A percentile compares a stretch with the other conserved stretches of the same genome.
Conservation (phyloP, 2,888 invertebrate species). For the Cantharis nigra region DNA sequence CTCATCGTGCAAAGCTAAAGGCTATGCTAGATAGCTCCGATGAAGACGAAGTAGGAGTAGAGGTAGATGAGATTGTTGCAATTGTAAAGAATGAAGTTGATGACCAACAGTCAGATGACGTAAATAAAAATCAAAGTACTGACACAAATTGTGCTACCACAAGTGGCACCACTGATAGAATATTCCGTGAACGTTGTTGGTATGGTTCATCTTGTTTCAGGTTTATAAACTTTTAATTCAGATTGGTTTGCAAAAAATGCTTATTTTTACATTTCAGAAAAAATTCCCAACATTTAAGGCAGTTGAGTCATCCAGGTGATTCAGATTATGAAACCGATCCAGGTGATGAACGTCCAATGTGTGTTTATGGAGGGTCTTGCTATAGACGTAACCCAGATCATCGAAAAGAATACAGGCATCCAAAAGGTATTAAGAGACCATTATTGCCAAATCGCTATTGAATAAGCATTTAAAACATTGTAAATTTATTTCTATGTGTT, state of each 20-base stretch:
- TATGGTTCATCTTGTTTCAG: conserved; percentile 69
- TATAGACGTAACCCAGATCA: conserved; percentile 64
- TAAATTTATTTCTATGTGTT: not conserved
- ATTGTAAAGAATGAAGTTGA: not conserved
- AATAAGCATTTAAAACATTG: not conserved
- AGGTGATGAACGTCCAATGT: conserved; percentile 56
- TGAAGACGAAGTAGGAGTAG: conserved; percentile 5
- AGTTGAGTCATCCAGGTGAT: conserved; percentile 69
- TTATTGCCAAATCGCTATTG: not conserved
- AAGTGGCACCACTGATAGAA: conserved; percentile 15
- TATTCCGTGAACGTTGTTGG: conserved; percentile 62
- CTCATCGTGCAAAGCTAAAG: conserved; percentile 6
- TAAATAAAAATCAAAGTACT: conserved; percentile 2
- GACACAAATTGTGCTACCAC: conserved; percentile 15
- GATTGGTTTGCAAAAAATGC: not conserved
- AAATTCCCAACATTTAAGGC: conserved; percentile 62
- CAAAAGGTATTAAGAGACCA: conserved; percentile 29
- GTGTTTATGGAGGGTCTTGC: conserved; percentile 64
- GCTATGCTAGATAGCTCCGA: conserved; percentile 17
- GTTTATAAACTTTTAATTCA: conserved; percentile 46
- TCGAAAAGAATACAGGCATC: conserved; percentile 60
- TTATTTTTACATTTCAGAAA: conserved; percentile 55
- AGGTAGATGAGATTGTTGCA: not conserved
- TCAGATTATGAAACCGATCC: conserved; percentile 60
- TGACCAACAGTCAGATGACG: not conserved